Base-by-base conservation (phyloP, 2,113 vertebrate species). In the Tyto alba region DNA sequence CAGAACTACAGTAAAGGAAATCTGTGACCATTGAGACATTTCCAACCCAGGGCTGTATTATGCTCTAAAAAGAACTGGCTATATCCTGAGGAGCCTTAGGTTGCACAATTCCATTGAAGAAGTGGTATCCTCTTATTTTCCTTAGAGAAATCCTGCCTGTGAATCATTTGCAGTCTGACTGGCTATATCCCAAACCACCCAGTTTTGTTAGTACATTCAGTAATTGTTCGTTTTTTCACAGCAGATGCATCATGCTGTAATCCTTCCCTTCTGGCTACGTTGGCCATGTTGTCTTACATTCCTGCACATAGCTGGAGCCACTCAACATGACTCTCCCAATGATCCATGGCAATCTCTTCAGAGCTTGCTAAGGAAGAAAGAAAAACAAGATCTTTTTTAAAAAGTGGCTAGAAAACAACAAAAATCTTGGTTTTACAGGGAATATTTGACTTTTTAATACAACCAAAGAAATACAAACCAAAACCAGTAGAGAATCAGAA, bases 61-160 rank as follows among this genome's bases (percentile, higher is more conserved):
- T 25, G 20, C 86, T 94, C 22, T 76, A 41, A 92, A 91, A 91
- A 55, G 86, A 95, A 80, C 79, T 92, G 72, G 60, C n/a, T 82
- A 11, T 94, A 88, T 77, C 96, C 94, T 73, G 77, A 94, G 84
- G 59, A 95, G 62, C 45, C 86, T 85, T 82, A 78, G 63, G 45
- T 96, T 96, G 92, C 89, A 89, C 94, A 97, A 95, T 85, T 91
- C 87, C 92, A 94, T 85, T 96, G 86, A 96, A 96, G 74, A 94
- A 93, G 32, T 88, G 60, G 66, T 84, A 89, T 95, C 92, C 48
- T 94, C 78, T 88, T 93, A 64, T 88, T 96, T 97, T 97, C 77
- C 77, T 89, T 76, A 93, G 66, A 95, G 93, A 78, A 96, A 92
- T 85, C 45, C 71, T 95, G 93, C 92, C 78, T 91, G 89, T 92